A percentile compares a stretch with the other conserved stretches of the same genome.
phyloP scores from a whole-genome alignment of 2,888 invertebrate species.

The Chrysina gloriosa region DNA sequence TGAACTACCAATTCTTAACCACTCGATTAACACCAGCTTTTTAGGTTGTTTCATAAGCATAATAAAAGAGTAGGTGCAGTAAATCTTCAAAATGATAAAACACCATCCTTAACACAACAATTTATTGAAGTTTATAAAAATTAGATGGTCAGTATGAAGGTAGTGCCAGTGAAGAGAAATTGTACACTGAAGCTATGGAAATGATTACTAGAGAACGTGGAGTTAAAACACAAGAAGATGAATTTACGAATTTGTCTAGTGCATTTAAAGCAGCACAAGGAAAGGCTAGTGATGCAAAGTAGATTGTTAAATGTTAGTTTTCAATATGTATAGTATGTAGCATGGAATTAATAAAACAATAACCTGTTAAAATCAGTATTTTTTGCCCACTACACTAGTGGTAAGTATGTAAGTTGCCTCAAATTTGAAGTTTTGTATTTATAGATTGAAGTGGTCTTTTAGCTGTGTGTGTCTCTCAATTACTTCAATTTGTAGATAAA shows the following conservation, averaged over 20 bases:
- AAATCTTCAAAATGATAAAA: constrained; percentile 68
- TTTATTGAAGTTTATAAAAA: constrained; percentile 73
- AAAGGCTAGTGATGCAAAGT: constrained; percentile 47
- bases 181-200: constrained; percentile 66
- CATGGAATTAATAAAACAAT: too few relatives aligned
- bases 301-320: constrained; percentile 60
- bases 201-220: constrained; percentile 60
- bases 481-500: too few relatives aligned
- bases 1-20: background rate
- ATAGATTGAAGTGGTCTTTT: too few relatives aligned
- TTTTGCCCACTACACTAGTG: too few relatives aligned
- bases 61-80: constrained; percentile 69
- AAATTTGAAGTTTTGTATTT: too few relatives aligned
- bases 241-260: constrained; percentile 52
- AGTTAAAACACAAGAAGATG: constrained; percentile 42
- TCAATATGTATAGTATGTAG: background rate
- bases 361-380: too few relatives aligned
- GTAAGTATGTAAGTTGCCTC: background rate
- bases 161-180: constrained; percentile 67
- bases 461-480: too few relatives aligned
- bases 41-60: constrained; percentile 75
- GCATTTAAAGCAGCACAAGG: constrained; percentile 57
- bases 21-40: constrained; percentile 52
- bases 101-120: constrained; percentile 70
- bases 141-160: constrained; percentile 67